A percentile compares a stretch with the other conserved stretches of the same genome.
Evolutionary conservation across 2,888 invertebrate genomes (phyloP).

Genomic region (Cephus nigrinus): DNA sequence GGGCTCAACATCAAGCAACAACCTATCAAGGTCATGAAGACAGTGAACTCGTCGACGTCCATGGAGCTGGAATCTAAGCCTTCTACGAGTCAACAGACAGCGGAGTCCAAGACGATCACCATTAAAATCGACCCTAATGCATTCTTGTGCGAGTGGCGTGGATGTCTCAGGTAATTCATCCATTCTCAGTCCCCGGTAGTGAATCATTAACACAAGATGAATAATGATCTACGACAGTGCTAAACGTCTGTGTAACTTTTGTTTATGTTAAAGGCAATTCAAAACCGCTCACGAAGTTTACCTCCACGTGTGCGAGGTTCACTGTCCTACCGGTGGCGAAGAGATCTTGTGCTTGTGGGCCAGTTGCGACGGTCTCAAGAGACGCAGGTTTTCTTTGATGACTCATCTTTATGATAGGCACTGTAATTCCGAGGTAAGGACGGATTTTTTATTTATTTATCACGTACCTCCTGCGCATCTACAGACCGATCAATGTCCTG

Average conservation of each 20-base stretch:
- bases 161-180: conserved; percentile 74
- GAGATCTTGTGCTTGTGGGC: conserved; percentile 93
- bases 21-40: conserved; percentile 47
- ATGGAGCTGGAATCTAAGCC: conserved; percentile 50
- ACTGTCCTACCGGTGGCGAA: conserved; percentile 79
- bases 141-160: conserved; percentile 90
- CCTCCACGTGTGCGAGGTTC: conserved; percentile 86
- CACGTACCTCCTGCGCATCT: not conserved
- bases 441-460: not conserved
- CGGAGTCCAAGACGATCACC: conserved; percentile 58
- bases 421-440: conserved; percentile 81
- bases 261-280: conserved; percentile 72
- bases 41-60: conserved; percentile 52
- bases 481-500: not conserved
- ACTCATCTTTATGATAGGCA: conserved; percentile 97
- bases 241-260: conserved; percentile 1
- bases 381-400: conserved; percentile 94
- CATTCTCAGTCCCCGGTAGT: not conserved
- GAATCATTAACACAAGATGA: not conserved
- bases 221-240: not conserved
- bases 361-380: conserved; percentile 87
- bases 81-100: conserved; percentile 41
- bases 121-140: conserved; percentile 63
- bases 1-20: conserved; percentile 24
- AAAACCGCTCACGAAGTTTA: conserved; percentile 83